Base-by-base conservation (phyloP, 1,140 invertebrate species). In the Caenorhabditis tropicalis region DNA sequence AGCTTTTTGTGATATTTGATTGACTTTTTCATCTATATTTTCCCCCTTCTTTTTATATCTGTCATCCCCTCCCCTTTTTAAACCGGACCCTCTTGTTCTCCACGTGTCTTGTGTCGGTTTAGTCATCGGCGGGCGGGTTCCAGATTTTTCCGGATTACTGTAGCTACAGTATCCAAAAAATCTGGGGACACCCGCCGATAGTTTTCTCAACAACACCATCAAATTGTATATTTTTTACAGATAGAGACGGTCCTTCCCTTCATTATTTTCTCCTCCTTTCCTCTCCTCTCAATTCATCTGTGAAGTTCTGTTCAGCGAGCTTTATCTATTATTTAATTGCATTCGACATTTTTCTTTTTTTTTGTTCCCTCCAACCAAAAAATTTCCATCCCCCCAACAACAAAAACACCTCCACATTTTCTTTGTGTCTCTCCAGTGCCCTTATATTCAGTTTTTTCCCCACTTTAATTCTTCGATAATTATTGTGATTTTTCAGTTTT, bases 1-100 rank as follows among this genome's bases (percentile, higher is more conserved):
- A 9, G 65, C 65, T 74, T 43, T 74, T 74, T 74, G 65, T 74
- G 65, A 74, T 74, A 74, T 70, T 43, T 39, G 27, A 29, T 58
- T 58, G n/a, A 43, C 39, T 51, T 51, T 51, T 51, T 19, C 5
- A 9, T 51, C 3, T 4, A 51, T 9, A 19, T 21, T 21, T 16
- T 58, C n/a, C 29, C 29, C 29, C 29, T 65, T 19, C 53, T 56
- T 56, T 56, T 29, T 56, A 6, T 56, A 21, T 24, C 21, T 56
- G 7, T 56, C 49, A 16, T 19, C 49, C 15, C 5, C 36, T 24
- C 31, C 15, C 31, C 12, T 5, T n/a, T 24, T 36, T 19, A 19
- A 31, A 15, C 58, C 58, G 4, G 12, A 12, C 15, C 58, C 19
- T 36, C 16, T 33, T 65, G 58, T 21, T 24, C 27, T n/a, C 31